Evolutionary conservation across 2,888 invertebrate genomes (phyloP).

Genomic region (Tolmerus cingulatus): DNA sequence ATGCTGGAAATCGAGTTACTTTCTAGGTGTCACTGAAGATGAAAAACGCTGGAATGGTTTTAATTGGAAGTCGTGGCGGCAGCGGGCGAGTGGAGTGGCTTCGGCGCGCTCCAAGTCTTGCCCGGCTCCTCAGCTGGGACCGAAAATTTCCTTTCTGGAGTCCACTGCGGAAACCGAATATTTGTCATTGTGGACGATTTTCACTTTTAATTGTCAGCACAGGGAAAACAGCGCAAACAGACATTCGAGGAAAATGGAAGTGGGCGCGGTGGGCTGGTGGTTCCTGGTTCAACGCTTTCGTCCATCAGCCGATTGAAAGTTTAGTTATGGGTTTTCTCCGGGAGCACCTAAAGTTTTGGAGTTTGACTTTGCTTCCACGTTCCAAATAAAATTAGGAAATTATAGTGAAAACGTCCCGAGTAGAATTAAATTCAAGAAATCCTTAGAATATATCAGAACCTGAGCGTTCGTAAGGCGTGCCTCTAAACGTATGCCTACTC

Average conservation of each 20-base stretch:
- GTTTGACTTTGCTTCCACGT: too few relatives aligned
- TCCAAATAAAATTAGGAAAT: too few relatives aligned
- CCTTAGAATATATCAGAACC: too few relatives aligned
- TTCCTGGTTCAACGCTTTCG: background rate
- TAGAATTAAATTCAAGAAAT: too few relatives aligned
- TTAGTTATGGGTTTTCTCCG: background rate
- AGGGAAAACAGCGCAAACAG: background rate
- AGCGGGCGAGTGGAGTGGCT: background rate
- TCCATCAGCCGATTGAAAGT: background rate
- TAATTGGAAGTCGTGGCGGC: background rate
- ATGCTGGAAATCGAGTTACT: background rate
- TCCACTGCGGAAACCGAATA: background rate
- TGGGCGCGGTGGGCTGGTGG: background rate
- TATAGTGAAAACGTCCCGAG: too few relatives aligned
- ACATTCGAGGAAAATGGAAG: background rate
- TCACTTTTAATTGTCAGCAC: background rate
- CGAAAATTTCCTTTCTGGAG: background rate
- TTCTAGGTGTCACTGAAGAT: background rate
- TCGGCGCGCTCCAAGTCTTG: background rate
- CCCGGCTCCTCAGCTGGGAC: background rate
- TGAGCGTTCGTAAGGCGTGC: too few relatives aligned
- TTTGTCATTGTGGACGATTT: background rate
- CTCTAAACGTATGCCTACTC: too few relatives aligned
- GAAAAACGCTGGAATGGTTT: background rate
- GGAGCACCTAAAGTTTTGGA: background rate